Conservation (phyloP, 1,140 invertebrate genomes). For the Anastrepha ludens region DNA sequence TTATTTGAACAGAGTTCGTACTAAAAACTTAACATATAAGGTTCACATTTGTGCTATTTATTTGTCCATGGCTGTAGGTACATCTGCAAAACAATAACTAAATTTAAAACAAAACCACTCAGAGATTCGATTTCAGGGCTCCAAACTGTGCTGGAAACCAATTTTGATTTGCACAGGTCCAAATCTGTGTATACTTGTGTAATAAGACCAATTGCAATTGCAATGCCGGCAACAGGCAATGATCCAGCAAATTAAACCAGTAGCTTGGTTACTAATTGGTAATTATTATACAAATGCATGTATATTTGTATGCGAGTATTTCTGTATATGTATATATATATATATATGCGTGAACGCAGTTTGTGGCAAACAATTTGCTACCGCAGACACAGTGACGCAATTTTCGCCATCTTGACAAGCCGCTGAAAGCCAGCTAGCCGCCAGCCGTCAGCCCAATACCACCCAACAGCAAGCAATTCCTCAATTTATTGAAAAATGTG, state of each 20-base stretch:
- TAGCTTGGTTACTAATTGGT: background rate
- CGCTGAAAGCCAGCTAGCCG: background rate
- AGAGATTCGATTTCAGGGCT: no score
- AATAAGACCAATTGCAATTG: background rate
- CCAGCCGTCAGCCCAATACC: background rate
- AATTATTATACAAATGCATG: background rate
- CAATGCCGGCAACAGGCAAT: slow-evolving; percentile 25
- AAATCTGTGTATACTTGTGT: no score
- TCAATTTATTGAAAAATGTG: background rate
- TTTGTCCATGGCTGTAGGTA: no score
- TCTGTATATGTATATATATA: background rate
- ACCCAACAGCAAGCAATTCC: background rate
- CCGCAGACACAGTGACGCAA: slow-evolving; percentile 39
- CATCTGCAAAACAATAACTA: no score
- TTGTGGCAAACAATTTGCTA: slow-evolving; percentile 12
- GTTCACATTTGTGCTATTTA: no score
- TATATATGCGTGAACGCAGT: background rate
- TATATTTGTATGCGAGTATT: background rate
- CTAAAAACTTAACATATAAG: no score
- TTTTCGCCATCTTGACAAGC: background rate
- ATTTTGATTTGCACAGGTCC: no score
- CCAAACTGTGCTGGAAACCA: no score
- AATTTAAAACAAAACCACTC: no score
- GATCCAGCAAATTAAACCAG: slow-evolving; percentile 5
- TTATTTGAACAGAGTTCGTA: no score